A percentile compares a stretch with the other conserved stretches of the same genome.
These are phyloP conservation scores for Oncorhynchus tshawytscha DNA, from an alignment of 2,113 vertebrate genomes.

Conservation along the genomic window DNA sequence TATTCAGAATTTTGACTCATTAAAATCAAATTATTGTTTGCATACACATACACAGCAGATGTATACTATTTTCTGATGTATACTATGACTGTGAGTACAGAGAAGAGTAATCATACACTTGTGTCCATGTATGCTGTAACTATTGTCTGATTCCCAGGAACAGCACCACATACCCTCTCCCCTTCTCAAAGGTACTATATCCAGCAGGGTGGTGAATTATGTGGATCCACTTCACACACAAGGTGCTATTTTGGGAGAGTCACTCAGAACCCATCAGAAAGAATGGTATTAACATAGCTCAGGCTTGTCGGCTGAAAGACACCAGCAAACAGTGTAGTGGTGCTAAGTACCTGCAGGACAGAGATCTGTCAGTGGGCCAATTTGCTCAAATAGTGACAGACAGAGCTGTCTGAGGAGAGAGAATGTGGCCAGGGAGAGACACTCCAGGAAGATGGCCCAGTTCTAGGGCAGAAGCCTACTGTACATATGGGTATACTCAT, in stretches of 20 bases:
- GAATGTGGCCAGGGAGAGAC: background rate
- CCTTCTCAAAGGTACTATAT: background rate
- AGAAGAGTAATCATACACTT: too few species aligned
- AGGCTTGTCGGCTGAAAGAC: slow-evolving; percentile 55
- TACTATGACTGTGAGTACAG: too few species aligned
- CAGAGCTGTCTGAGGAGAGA: background rate
- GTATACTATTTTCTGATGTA: too few species aligned
- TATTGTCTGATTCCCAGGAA: background rate
- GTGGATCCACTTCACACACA: slow-evolving; percentile 3
- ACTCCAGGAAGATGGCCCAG: background rate
- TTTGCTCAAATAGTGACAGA: slow-evolving; percentile 26
- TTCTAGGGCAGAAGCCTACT: background rate
- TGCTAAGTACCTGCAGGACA: slow-evolving; percentile 52
- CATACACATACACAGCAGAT: too few species aligned
- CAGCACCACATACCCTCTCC: background rate
- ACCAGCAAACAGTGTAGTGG: slow-evolving; percentile 47
- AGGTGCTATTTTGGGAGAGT: slow-evolving; percentile 4
- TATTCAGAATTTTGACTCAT: too few species aligned
- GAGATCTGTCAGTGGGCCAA: slow-evolving; percentile 52
- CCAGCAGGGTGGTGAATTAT: slow-evolving; percentile 6
- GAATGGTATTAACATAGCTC: slow-evolving; percentile 53
- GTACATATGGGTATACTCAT: background rate
- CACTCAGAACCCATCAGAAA: slow-evolving; percentile 1
- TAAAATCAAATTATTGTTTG: too few species aligned
- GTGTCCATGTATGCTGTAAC: too few species aligned